phyloP scores from a whole-genome alignment of 2,113 vertebrate species.

The Prunella himalayana region DNA sequence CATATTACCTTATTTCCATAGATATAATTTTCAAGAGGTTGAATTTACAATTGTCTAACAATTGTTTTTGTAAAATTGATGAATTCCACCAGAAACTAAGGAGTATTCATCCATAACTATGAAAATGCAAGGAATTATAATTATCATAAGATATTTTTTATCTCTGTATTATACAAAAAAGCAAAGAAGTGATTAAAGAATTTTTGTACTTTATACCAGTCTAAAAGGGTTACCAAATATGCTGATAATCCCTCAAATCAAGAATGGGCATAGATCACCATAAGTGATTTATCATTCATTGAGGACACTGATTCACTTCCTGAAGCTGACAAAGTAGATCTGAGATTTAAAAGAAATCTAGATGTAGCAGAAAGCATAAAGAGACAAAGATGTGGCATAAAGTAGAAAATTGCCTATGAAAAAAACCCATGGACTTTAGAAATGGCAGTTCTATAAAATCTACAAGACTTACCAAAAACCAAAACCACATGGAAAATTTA shows the following conservation, averaged over 20 bases:
- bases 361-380: not conserved
- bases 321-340: not conserved
- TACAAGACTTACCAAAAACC: not conserved
- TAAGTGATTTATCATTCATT: not conserved
- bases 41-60: not conserved
- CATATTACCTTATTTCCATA: not conserved
- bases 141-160: not conserved
- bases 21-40: not conserved
- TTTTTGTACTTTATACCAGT: not conserved
- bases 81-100: not conserved
- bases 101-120: not conserved
- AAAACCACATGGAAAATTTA: not conserved
- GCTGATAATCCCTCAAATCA: not conserved
- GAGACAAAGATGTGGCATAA: not conserved
- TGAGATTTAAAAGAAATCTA: not conserved
- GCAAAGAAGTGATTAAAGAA: not conserved
- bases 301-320: not conserved
- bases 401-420: not conserved
- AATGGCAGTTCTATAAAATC: not conserved
- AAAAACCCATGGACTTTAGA: not conserved
- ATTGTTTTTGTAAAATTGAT: not conserved
- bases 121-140: not conserved
- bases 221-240: not conserved
- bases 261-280: not conserved
- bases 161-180: not conserved